Conservation (phyloP, 2,888 invertebrate species). For the Oxycera nigricornis region DNA sequence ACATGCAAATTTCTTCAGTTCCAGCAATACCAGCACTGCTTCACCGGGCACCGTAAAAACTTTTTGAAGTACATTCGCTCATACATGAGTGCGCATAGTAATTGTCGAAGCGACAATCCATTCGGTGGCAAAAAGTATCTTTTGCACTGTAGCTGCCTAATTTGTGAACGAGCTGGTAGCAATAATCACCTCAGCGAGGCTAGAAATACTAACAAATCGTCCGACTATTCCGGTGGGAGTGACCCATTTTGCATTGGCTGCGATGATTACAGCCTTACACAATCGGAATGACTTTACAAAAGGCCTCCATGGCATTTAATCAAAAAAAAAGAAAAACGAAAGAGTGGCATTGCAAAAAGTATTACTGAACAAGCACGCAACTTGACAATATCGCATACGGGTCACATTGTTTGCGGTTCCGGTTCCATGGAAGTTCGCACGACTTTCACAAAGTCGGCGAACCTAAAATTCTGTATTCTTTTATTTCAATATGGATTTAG, state of each 20-base stretch:
- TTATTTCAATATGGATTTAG: too few relatives aligned
- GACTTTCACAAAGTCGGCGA: too few relatives aligned
- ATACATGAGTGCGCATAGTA: background rate
- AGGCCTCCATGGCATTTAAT: background rate
- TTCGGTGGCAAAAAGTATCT: background rate
- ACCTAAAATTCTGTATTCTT: too few relatives aligned
- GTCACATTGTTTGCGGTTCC: background rate
- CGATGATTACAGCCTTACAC: background rate
- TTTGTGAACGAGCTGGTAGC: background rate
- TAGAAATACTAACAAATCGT: too few relatives aligned
- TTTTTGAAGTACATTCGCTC: background rate
- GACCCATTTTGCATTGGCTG: background rate
- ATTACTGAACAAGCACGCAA: background rate
- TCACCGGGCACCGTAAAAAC: background rate
- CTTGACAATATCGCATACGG: background rate
- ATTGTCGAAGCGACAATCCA: background rate
- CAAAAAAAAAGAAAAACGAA: background rate
- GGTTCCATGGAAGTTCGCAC: too few relatives aligned
- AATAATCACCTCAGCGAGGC: background rate
- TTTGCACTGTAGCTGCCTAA: background rate
- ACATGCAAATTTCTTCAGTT: slow-evolving; percentile 7
- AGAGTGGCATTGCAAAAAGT: background rate
- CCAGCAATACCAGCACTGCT: background rate
- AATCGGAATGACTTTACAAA: background rate
- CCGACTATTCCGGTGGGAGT: background rate